Conservation (phyloP, 2,888 invertebrate species). For the Leucophenga maculata region DNA sequence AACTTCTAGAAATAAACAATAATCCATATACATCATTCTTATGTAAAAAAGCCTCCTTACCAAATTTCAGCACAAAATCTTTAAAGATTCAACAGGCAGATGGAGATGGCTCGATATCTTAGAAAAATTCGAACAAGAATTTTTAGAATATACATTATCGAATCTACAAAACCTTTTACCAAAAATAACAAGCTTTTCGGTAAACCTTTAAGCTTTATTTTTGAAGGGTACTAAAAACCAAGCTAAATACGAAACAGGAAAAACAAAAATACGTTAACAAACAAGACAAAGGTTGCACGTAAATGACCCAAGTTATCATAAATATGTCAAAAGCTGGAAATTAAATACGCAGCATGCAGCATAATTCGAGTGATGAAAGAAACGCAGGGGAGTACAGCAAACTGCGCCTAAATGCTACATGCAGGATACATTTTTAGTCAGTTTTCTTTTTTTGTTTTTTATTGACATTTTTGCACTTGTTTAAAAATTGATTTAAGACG, state of each 20-base stretch:
- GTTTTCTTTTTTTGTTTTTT: conserved; percentile 40
- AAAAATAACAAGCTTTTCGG: no score
- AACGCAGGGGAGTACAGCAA: background rate
- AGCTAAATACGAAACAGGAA: background rate
- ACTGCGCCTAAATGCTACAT: conserved; percentile 6
- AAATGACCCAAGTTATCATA: conserved; percentile 72
- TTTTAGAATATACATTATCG: no score
- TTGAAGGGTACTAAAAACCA: background rate
- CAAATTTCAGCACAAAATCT: no score
- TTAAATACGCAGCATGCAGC: conserved; percentile 68
- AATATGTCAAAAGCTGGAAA: conserved; percentile 71
- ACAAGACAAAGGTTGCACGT: conserved; percentile 69
- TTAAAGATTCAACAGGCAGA: no score
- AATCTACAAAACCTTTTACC: no score
- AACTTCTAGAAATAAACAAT: no score
- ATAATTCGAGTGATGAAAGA: conserved; percentile 23
- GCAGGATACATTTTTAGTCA: background rate
- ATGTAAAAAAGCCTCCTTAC: no score
- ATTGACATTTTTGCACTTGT: conserved; percentile 66
- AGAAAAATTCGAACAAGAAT: no score
- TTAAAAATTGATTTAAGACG: conserved; percentile 62
- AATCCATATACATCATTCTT: no score
- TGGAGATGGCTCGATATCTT: no score
- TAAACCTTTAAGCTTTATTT: no score
- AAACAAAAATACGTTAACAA: background rate